A percentile compares a stretch with the other conserved stretches of the same genome.
Evolutionary conservation across 2,797 vertebrate genomes (phyloP).

Genomic region (Miichthys miiuy): DNA sequence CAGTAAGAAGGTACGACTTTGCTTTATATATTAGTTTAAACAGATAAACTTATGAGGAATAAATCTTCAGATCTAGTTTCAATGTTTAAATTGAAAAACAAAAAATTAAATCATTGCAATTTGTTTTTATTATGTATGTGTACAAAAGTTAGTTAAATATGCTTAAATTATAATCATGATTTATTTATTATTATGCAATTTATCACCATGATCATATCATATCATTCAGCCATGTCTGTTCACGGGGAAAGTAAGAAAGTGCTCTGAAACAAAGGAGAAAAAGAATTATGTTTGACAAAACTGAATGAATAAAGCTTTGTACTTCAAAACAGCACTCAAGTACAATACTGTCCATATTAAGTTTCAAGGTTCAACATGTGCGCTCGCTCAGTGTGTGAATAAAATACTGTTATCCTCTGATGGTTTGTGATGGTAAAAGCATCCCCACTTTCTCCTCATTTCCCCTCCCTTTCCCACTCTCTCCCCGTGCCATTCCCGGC

Average conservation of each 20-base stretch:
- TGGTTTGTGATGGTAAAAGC: slow-evolving; percentile 74
- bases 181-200: neutral
- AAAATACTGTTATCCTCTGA: slow-evolving; percentile 61
- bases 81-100: neutral
- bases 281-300: slow-evolving; percentile 43
- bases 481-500: slow-evolving; percentile 68
- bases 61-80: neutral
- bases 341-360: slow-evolving; percentile 21
- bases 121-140: neutral
- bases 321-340: slow-evolving; percentile 33
- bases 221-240: neutral
- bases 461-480: slow-evolving; percentile 68
- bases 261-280: slow-evolving; percentile 22
- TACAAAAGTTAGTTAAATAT: neutral
- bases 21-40: slow-evolving; percentile 5
- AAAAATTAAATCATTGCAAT: neutral
- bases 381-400: slow-evolving; percentile 44
- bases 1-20: neutral
- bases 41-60: neutral
- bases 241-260: neutral
- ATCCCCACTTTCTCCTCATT: slow-evolving; percentile 56
- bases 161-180: neutral
- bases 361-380: slow-evolving; percentile 34
- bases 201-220: neutral
- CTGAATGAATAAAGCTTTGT: neutral